Percentiles rank a stretch among this genome's conserved stretches.
Evolutionary conservation across 2,113 vertebrate species (phyloP).

Genomic region (Dipodomys merriami): DNA sequence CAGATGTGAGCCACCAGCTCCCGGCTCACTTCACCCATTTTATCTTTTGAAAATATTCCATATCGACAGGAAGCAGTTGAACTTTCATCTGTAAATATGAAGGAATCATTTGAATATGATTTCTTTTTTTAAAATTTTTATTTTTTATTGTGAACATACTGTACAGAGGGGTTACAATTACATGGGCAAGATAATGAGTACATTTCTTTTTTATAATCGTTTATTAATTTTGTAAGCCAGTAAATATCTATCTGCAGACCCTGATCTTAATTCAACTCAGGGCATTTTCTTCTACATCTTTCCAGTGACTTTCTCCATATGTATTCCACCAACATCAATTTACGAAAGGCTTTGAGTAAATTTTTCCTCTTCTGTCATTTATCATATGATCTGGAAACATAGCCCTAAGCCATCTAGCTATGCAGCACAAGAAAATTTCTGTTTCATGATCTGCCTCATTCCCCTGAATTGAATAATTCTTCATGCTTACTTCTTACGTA

Average conservation of each 20-base stretch:
- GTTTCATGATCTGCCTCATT: not conserved
- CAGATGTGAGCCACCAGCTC: no score
- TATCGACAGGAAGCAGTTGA: not conserved
- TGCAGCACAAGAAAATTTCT: not conserved
- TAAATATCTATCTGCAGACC: not conserved
- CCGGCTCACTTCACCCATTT: no score
- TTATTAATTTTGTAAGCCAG: not conserved
- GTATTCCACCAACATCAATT: not conserved
- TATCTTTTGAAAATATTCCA: not conserved
- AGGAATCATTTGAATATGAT: not conserved
- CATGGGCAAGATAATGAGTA: no score
- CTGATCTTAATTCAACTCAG: not conserved
- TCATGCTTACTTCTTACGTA: not conserved
- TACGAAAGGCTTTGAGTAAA: not conserved
- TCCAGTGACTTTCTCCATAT: not conserved
- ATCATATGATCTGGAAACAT: not conserved
- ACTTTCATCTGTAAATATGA: slow-evolving; percentile 11
- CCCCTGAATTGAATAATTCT: not conserved
- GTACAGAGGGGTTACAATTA: no score
- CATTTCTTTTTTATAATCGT: not conserved
- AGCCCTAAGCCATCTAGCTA: no score
- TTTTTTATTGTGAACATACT: no score
- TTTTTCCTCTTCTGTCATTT: not conserved
- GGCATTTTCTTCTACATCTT: not conserved
- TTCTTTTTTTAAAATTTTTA: no score